Evolutionary conservation across 2,797 vertebrate genomes (phyloP), one percentile per base, ranked within the genome.

Genomic region (Dryobates pubescens): DNA sequence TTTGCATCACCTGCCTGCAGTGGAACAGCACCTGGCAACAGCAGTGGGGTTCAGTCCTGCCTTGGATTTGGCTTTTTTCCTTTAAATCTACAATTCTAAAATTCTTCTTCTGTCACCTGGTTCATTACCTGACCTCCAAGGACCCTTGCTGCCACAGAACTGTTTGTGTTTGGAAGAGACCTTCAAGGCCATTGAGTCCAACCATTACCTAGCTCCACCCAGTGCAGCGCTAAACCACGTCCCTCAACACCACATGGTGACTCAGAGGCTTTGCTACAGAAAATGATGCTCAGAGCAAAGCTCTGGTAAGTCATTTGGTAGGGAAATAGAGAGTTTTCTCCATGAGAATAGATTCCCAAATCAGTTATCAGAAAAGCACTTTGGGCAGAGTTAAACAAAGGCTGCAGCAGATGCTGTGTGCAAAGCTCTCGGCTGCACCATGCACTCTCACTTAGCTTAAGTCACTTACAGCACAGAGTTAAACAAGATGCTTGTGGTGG

Each of bases 351-450:
- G 47, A 89, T 30, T 23, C 68, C 51, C 57, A 76, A 67, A 45
- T 26, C 22, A 34, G 10, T 57, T 32, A 47, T n/a, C 57, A 17
- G 7, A 26, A 8, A 19, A 47, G 32, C 8, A 19, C 8, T 78
- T 1, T 13, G 32, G 43, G 59, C 0, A 0, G 45, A 64, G 26
- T 47, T 41, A 32, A 80, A 41, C 34, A 53, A 34, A 61, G 51
- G 56, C 51, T 62, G 41, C 14, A 27, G 29, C n/a, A 24, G 1
- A 10, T 1, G 3, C 2, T 6, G 15, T 0, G 1, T 24, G 27
- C 41, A 4, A 2, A 5, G 16, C 79, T 83, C 53, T 68, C 38
- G 10, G 41, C 11, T 9, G 16, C 3, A 0, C 3, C 1, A 10
- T 4, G 6, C 6, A 13, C 24, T n/a, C 74, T 80, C 62, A 3